Evolutionary conservation across 2,113 vertebrate genomes (phyloP).

Genomic region (Austrofundulus limnaeus): DNA sequence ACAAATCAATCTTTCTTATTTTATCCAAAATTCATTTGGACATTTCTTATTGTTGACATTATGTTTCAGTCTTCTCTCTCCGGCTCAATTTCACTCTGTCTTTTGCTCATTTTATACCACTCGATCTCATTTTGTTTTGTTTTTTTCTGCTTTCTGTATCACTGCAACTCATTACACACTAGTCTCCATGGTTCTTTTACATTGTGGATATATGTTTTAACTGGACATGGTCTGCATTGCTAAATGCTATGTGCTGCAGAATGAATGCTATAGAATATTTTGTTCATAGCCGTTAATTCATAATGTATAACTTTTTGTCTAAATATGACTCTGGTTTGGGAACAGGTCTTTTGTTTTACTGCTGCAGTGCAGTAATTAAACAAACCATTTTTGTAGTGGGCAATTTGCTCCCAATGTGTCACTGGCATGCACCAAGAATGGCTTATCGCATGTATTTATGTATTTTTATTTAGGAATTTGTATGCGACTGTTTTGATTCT

Average conservation of each 20-base stretch:
- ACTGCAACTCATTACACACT: slow-evolving; percentile 61
- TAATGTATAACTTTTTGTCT: slow-evolving; percentile 1
- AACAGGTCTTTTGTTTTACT: not conserved
- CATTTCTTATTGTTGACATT: slow-evolving; percentile 60
- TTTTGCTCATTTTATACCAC: slow-evolving; percentile 42
- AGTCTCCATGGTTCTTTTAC: slow-evolving; percentile 35
- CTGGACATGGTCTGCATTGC: slow-evolving; percentile 64
- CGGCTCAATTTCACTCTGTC: slow-evolving; percentile 24
- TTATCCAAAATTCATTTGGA: slow-evolving; percentile 69
- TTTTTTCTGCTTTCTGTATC: slow-evolving; percentile 26
- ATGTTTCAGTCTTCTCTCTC: slow-evolving; percentile 36
- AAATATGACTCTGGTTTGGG: not conserved
- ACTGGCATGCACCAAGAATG: slow-evolving; percentile 13
- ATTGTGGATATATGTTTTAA: slow-evolving; percentile 58
- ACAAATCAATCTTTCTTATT: slow-evolving; percentile 76
- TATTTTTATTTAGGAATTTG: slow-evolving; percentile 14
- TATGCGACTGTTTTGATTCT: slow-evolving; percentile 22
- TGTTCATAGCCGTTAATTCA: slow-evolving; percentile 29
- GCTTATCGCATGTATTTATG: slow-evolving; percentile 8
- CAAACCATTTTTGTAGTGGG: slow-evolving; percentile 2
- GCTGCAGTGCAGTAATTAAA: slow-evolving; percentile 16
- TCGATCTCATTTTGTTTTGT: slow-evolving; percentile 25
- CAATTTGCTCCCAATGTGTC: slow-evolving; percentile 10
- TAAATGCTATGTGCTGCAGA: slow-evolving; percentile 54
- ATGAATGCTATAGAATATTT: slow-evolving; percentile 39